phyloP scores from a whole-genome alignment of 2,113 vertebrate genomes.

The Zeus faber region DNA sequence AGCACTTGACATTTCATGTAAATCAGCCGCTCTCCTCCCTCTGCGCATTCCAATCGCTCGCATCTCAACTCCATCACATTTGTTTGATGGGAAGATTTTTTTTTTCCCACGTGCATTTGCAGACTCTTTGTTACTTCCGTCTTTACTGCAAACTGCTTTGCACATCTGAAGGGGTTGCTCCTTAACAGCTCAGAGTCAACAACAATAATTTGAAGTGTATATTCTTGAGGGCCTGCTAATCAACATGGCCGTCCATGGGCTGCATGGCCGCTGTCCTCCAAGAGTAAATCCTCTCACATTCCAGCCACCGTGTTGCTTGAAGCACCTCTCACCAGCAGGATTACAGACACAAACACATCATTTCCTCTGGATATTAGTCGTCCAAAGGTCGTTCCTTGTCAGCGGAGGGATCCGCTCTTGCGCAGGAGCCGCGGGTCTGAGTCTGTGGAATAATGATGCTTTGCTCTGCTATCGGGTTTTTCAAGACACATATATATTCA shows the following conservation, averaged over 20 bases:
- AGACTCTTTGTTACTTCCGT: constrained; percentile 35
- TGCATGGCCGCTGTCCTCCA: constrained; percentile 38
- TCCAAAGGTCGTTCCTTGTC: constrained; percentile 33
- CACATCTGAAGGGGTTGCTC: constrained; percentile 50
- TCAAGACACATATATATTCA: too few relatives aligned
- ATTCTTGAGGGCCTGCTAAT: constrained; percentile 59
- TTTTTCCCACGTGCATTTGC: constrained; percentile 46
- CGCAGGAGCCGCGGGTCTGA: constrained; percentile 21
- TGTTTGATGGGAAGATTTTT: constrained; percentile 61
- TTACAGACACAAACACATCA: constrained; percentile 60
- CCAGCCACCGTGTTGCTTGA: constrained; percentile 33
- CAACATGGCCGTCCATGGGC: constrained; percentile 60
- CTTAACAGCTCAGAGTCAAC: constrained; percentile 63
- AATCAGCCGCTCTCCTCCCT: constrained; percentile 57
- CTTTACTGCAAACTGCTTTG: constrained; percentile 50
- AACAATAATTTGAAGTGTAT: constrained; percentile 65
- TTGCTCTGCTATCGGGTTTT: too few relatives aligned
- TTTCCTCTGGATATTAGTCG: constrained; percentile 51
- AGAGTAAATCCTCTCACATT: constrained; percentile 39
- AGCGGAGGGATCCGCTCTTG: constrained; percentile 39
- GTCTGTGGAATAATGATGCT: constrained; percentile 50
- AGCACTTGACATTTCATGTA: constrained; percentile 76
- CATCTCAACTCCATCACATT: constrained; percentile 45
- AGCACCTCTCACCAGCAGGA: constrained; percentile 57
- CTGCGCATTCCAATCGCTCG: constrained; percentile 45